A percentile compares a stretch with the other conserved stretches of the same genome.
Evolutionary conservation across 2,888 invertebrate genomes (phyloP).

Genomic region (Eupithecia abbreviata): DNA sequence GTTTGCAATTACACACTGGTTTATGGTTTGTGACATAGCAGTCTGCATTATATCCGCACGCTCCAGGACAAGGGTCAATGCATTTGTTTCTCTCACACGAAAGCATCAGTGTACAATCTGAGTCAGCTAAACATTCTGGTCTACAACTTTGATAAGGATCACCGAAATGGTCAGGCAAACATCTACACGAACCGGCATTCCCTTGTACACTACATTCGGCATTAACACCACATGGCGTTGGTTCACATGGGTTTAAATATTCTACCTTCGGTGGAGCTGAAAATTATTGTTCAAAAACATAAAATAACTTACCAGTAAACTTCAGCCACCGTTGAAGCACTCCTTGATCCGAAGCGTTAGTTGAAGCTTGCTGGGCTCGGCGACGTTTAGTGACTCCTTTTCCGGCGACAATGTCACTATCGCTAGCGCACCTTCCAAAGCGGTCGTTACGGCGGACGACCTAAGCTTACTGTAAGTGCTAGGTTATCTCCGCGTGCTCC

Average conservation of each 20-base stretch:
- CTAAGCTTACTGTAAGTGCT: constrained; percentile 84
- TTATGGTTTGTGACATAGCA: constrained; percentile 87
- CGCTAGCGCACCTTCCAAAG: constrained; percentile 78
- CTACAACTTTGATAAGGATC: constrained; percentile 90
- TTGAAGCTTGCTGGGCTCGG: constrained; percentile 81
- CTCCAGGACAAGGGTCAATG: constrained; percentile 87
- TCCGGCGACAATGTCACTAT: constrained; percentile 74
- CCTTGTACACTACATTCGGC: constrained; percentile 89
- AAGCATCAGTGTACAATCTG: constrained; percentile 85
- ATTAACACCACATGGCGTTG: constrained; percentile 87
- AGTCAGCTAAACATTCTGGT: constrained; percentile 86
- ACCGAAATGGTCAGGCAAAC: constrained; percentile 88
- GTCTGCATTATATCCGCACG: constrained; percentile 87
- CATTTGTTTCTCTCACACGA: constrained; percentile 87
- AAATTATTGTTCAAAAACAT: constrained; percentile 66
- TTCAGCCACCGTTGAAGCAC: constrained; percentile 79
- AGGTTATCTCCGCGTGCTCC: constrained; percentile 84
- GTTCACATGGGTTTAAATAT: constrained; percentile 84
- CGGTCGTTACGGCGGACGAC: constrained; percentile 74
- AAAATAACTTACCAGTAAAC: constrained; percentile 72
- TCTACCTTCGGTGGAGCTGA: constrained; percentile 76
- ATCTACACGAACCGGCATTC: constrained; percentile 89
- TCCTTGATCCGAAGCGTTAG: constrained; percentile 82
- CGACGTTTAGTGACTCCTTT: constrained; percentile 79
- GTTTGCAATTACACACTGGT: constrained; percentile 85